These are phyloP conservation scores for Scolopax rusticola DNA, from an alignment of 2,797 vertebrate species.

Conservation along the genomic window DNA sequence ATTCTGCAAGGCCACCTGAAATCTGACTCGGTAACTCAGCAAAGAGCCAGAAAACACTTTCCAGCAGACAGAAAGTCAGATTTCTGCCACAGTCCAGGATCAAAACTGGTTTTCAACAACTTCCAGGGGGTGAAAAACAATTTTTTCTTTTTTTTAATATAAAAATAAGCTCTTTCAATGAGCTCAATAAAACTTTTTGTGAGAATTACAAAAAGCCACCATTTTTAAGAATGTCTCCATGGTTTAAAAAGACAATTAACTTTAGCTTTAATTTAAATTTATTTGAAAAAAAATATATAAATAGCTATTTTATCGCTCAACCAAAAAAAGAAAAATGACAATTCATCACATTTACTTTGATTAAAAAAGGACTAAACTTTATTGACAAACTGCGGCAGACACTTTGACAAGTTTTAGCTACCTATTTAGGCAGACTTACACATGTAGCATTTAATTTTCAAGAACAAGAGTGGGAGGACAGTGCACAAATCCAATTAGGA, in stretches of 20 bases:
- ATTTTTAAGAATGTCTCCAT: conserved; percentile 72
- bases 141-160: conserved; percentile 33
- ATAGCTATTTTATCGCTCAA: conserved; percentile 89
- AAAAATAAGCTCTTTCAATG: background rate
- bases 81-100: conserved; percentile 25
- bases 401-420: conserved; percentile 96
- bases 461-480: conserved; percentile 95
- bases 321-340: conserved; percentile 90
- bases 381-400: conserved; percentile 99
- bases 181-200: background rate
- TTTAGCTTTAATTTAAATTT: conserved; percentile 86
- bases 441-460: conserved; percentile 90
- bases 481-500: conserved; percentile 92
- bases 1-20: background rate
- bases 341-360: conserved; percentile 93
- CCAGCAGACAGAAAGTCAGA: conserved; percentile 33
- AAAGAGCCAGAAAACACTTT: background rate
- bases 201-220: conserved; percentile 34
- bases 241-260: conserved; percentile 85
- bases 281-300: conserved; percentile 71
- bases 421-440: conserved; percentile 99
- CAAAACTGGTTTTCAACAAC: conserved; percentile 66
- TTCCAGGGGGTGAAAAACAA: conserved; percentile 83
- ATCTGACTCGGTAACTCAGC: background rate
- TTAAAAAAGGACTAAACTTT: conserved; percentile 99